phyloP scores from a whole-genome alignment of 2,888 invertebrate species.

The Synergus itoensis region DNA sequence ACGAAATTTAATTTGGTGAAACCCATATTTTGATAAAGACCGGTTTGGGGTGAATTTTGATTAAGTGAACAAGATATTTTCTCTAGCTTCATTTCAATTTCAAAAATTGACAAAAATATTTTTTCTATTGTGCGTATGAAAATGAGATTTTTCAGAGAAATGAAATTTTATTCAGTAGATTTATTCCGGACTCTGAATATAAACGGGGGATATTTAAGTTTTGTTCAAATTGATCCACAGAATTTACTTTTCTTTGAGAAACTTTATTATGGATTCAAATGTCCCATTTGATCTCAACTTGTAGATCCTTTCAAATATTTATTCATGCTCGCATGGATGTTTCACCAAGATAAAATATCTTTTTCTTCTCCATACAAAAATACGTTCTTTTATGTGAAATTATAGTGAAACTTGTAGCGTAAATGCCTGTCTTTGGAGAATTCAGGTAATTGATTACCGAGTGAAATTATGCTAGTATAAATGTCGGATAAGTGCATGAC shows the following conservation, averaged over 20 bases:
- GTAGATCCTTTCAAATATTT: not conserved
- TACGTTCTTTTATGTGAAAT: not conserved
- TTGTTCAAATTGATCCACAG: not conserved
- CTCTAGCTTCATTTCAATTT: no score
- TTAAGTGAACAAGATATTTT: no score
- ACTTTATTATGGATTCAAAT: not conserved
- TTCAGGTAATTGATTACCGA: constrained; percentile 13
- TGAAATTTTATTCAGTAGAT: no score
- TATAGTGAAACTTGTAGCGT: not conserved
- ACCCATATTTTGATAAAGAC: no score
- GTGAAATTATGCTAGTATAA: constrained; percentile 25
- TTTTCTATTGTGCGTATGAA: no score
- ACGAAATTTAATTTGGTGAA: no score
- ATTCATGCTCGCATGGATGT: not conserved
- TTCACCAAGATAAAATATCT: not conserved
- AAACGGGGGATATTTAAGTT: not conserved
- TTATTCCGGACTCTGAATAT: not conserved
- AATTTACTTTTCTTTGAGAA: not conserved
- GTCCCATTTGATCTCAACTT: not conserved
- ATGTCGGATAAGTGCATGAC: constrained; percentile 30
- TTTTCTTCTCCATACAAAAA: not conserved
- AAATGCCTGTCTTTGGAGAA: not conserved
- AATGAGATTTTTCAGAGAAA: no score
- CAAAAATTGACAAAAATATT: no score
- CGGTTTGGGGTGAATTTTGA: no score